A percentile compares a stretch with the other conserved stretches of the same genome.
These are phyloP conservation scores for Genyomyrus donnyi DNA, from an alignment of 2,113 vertebrate genomes.

Conservation along the genomic window DNA sequence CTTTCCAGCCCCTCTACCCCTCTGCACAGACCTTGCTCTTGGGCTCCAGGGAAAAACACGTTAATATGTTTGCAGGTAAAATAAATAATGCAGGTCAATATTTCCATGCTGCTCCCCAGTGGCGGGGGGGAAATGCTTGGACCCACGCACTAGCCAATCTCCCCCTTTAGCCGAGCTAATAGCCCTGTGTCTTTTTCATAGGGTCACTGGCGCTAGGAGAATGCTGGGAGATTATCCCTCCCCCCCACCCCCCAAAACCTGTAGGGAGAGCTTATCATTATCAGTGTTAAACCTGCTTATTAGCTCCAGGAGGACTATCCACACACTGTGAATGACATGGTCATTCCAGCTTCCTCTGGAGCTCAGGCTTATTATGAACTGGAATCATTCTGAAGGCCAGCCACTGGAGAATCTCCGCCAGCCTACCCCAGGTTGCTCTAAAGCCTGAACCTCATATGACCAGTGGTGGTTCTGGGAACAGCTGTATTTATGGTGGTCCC, in stretches of 20 bases:
- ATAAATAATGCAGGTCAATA: conserved; percentile 69
- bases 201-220: conserved; percentile 1
- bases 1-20: conserved; percentile 31
- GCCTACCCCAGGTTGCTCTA: no score
- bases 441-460: background rate
- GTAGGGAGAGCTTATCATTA: conserved; percentile 64
- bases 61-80: conserved; percentile 54
- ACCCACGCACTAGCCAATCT: conserved; percentile 52
- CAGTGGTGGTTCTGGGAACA: background rate
- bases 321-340: background rate
- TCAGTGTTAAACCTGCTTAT: conserved; percentile 66
- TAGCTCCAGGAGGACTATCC: conserved; percentile 53
- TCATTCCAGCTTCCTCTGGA: background rate
- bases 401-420: background rate
- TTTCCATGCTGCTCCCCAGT: conserved; percentile 43
- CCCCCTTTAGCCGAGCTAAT: conserved; percentile 47
- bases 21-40: conserved; percentile 55
- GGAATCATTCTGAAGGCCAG: background rate
- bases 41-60: conserved; percentile 64
- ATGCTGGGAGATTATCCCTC: conserved; percentile 45
- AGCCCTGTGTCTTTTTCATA: conserved; percentile 28
- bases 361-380: background rate
- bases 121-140: conserved; percentile 45
- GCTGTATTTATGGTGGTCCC: background rate
- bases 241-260: conserved; percentile 35